phyloP scores from a whole-genome alignment of 2,113 vertebrate genomes.

The Bettongia penicillata region DNA sequence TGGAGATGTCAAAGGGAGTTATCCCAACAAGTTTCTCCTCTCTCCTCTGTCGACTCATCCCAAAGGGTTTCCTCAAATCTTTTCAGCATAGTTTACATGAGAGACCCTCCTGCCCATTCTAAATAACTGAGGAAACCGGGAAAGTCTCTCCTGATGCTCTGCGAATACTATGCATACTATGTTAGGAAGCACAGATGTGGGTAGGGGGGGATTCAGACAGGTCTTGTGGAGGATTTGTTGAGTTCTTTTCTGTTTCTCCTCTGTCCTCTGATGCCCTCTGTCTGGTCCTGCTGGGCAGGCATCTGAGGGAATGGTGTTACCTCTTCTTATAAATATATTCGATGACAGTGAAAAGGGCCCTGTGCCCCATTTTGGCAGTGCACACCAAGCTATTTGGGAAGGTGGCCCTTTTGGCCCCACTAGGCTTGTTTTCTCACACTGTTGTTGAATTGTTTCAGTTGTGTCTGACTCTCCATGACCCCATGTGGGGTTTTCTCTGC shows the following conservation, averaged over 20 bases:
- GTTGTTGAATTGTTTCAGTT: neutral
- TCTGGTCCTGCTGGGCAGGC: neutral
- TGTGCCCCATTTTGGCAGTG: neutral
- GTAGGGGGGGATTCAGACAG: neutral
- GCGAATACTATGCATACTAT: neutral
- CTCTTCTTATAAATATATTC: neutral
- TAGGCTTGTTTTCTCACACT: neutral
- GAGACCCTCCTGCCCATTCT: neutral
- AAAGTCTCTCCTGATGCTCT: neutral
- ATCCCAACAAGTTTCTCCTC: neutral
- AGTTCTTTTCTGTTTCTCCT: neutral
- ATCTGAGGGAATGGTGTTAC: neutral
- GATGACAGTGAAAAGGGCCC: constrained; percentile 8
- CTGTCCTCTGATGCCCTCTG: neutral
- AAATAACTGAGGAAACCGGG: neutral
- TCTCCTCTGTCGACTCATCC: neutral
- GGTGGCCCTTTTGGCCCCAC: no score
- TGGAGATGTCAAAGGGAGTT: neutral
- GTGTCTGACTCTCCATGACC: neutral
- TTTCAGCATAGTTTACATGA: neutral
- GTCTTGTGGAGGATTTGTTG: neutral
- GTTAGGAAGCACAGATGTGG: neutral
- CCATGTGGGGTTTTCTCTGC: no score
- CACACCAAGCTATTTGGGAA: neutral
- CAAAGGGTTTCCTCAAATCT: neutral